These are phyloP conservation scores for Scaptomyza reducta DNA, from an alignment of 2,888 invertebrate genomes.

Conservation along the genomic window DNA sequence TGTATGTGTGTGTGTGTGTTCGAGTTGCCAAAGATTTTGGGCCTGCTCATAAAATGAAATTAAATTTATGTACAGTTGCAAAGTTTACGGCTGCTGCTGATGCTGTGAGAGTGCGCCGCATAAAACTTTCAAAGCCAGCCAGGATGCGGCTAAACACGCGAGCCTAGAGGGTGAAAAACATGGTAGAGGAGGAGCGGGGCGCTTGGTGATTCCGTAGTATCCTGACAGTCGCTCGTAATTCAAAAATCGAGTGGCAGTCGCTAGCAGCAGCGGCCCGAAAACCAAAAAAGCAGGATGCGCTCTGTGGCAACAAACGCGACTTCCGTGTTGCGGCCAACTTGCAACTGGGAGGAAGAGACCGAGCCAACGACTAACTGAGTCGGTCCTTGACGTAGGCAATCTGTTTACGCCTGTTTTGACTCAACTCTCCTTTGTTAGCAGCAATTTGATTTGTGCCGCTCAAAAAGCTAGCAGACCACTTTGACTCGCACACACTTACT, in stretches of 20 bases:
- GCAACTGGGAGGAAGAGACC: slow-evolving; percentile 14
- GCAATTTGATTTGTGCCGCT: slow-evolving; percentile 48
- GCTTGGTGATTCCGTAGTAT: background rate
- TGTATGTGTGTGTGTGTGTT: slow-evolving; percentile 25
- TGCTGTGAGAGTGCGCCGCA: slow-evolving; percentile 39
- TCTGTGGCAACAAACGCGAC: slow-evolving; percentile 64
- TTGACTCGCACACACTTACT: slow-evolving; percentile 4
- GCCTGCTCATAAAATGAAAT: slow-evolving; percentile 79
- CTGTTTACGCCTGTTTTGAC: slow-evolving; percentile 65
- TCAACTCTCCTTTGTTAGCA: slow-evolving; percentile 37
- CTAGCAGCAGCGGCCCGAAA: slow-evolving; percentile 32
- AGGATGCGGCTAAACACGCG: slow-evolving; percentile 72
- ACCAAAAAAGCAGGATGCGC: slow-evolving; percentile 60
- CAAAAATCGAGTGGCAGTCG: slow-evolving; percentile 73
- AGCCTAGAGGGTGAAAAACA: background rate
- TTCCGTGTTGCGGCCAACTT: slow-evolving; percentile 58
- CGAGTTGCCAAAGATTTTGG: slow-evolving; percentile 62
- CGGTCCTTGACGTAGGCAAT: slow-evolving; percentile 47
- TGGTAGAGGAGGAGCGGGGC: background rate
- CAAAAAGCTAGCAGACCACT: slow-evolving; percentile 28
- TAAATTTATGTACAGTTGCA: slow-evolving; percentile 77
- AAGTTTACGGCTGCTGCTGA: slow-evolving; percentile 51
- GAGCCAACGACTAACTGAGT: slow-evolving; percentile 9
- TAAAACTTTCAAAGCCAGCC: slow-evolving; percentile 72
- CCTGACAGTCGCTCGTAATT: slow-evolving; percentile 62